A percentile compares a stretch with the other conserved stretches of the same genome.
Conservation (phyloP, 2,888 invertebrate genomes). For the Zelleria hepariella region DNA sequence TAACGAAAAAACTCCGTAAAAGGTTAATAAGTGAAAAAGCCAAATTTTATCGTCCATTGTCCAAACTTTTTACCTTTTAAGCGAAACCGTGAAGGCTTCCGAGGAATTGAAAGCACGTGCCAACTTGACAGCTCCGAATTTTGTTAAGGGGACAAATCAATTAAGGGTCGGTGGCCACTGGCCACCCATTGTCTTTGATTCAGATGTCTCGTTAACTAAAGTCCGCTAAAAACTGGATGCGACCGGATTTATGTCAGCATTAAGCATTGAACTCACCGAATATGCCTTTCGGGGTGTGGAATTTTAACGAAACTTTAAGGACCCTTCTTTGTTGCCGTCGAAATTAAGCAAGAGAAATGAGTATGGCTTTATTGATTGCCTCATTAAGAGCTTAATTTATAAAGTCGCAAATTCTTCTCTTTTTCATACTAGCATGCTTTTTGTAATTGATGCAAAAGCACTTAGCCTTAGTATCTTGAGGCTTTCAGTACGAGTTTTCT, state of each 20-base stretch:
- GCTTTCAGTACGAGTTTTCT: neutral
- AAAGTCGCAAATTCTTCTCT: slow-evolving; percentile 18
- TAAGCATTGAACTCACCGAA: slow-evolving; percentile 34
- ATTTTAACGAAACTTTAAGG: slow-evolving; percentile 59
- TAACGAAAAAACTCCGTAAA: neutral
- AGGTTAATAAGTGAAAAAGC: neutral
- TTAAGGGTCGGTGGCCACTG: slow-evolving; percentile 25
- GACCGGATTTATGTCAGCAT: slow-evolving; percentile 53
- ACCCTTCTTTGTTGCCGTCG: slow-evolving; percentile 37
- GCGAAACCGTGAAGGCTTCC: slow-evolving; percentile 11
- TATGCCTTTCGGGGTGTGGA: slow-evolving; percentile 25
- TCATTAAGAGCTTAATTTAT: slow-evolving; percentile 38
- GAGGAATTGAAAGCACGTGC: slow-evolving; percentile 11
- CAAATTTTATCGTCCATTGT: slow-evolving; percentile 18
- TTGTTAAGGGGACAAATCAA: slow-evolving; percentile 38
- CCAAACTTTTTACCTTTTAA: slow-evolving; percentile 13
- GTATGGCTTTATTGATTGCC: slow-evolving; percentile 39
- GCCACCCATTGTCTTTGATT: slow-evolving; percentile 55
- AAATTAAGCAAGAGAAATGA: slow-evolving; percentile 26
- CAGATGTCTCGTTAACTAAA: slow-evolving; percentile 50
- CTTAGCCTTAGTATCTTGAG: neutral
- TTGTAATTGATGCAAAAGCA: neutral
- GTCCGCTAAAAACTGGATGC: slow-evolving; percentile 32
- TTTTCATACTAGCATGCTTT: slow-evolving; percentile 14
- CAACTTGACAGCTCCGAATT: neutral